Evolutionary conservation across 2,888 invertebrate species (phyloP).

Genomic region (Philaethria dido): DNA sequence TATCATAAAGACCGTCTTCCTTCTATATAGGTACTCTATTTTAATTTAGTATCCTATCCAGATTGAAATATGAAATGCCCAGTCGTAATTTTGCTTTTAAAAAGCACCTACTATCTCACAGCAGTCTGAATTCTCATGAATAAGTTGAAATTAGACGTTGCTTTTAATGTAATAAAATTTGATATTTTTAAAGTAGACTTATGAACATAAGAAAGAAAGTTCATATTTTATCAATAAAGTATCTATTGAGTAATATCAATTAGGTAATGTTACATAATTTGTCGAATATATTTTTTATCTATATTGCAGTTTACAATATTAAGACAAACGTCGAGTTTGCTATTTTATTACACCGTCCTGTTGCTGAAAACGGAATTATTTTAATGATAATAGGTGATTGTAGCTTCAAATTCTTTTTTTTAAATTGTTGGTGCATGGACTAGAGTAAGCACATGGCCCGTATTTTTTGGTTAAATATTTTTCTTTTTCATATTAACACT

Average conservation of each 20-base stretch:
- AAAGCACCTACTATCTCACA: background rate
- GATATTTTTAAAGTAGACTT: background rate
- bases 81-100: slow-evolving; percentile 2
- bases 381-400: too few species aligned
- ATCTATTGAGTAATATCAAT: background rate
- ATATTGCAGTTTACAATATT: too few species aligned
- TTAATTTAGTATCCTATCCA: background rate
- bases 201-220: background rate
- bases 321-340: too few species aligned
- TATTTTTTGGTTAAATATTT: too few species aligned
- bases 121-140: background rate
- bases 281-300: too few species aligned
- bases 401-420: too few species aligned
- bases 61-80: slow-evolving; percentile 3
- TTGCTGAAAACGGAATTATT: too few species aligned
- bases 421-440: too few species aligned
- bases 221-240: background rate
- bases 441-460: too few species aligned
- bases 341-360: too few species aligned
- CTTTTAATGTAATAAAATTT: background rate
- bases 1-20: background rate
- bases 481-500: too few species aligned
- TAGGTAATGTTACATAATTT: too few species aligned
- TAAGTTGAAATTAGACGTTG: background rate
- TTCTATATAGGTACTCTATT: background rate